Conservation (phyloP, 1,140 invertebrate species). For the Euwallacea similis region DNA sequence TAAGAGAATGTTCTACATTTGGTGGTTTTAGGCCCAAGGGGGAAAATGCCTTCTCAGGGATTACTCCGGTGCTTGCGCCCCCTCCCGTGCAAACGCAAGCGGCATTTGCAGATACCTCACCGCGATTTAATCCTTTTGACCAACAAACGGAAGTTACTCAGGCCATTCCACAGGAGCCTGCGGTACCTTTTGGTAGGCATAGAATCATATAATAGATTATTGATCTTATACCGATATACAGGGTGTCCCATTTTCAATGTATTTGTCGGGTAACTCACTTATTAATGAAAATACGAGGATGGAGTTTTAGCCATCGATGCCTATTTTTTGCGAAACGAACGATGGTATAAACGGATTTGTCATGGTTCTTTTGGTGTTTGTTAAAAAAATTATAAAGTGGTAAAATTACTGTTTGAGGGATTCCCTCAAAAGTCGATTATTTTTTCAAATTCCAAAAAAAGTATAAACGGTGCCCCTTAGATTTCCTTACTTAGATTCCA, state of each 20-base stretch:
- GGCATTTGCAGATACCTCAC: slow-evolving; percentile 58
- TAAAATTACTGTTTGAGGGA: too few relatives aligned
- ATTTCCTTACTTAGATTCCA: too few relatives aligned
- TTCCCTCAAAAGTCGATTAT: too few relatives aligned
- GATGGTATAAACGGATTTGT: too few relatives aligned
- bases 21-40: slow-evolving; percentile 61
- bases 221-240: neutral
- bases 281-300: neutral
- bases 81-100: slow-evolving; percentile 62
- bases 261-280: neutral
- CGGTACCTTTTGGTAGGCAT: slow-evolving; percentile 45
- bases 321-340: too few relatives aligned
- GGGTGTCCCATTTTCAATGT: neutral
- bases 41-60: slow-evolving; percentile 50
- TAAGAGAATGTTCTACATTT: too few relatives aligned
- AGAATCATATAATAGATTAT: neutral
- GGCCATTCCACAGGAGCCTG: slow-evolving; percentile 49
- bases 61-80: slow-evolving; percentile 74
- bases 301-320: too few relatives aligned
- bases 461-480: too few relatives aligned
- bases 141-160: slow-evolving; percentile 61
- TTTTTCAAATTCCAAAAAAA: too few relatives aligned
- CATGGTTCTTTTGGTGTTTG: too few relatives aligned
- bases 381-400: too few relatives aligned
- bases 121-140: slow-evolving; percentile 75